These are phyloP conservation scores for Siniperca scherzeri DNA, from an alignment of 2,797 vertebrate species.

Conservation along the genomic window DNA sequence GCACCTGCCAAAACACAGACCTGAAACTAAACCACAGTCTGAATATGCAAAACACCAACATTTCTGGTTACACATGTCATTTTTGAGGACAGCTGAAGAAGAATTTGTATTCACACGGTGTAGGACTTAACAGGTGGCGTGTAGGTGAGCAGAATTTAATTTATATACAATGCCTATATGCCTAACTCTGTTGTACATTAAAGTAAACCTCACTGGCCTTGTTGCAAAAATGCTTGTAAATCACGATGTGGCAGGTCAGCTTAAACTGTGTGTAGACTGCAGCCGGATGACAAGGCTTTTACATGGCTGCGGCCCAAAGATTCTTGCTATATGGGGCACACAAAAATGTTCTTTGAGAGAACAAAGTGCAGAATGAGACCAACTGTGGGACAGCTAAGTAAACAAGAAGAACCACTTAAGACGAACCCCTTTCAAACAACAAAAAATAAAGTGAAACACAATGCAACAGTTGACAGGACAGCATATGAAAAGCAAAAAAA, in stretches of 20 bases:
- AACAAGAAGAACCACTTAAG: not conserved
- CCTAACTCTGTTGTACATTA: too few relatives aligned
- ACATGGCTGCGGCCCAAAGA: too few relatives aligned
- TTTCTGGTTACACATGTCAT: not conserved
- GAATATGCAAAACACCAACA: too few relatives aligned
- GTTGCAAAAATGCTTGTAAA: too few relatives aligned
- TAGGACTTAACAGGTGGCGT: not conserved
- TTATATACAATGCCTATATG: too few relatives aligned
- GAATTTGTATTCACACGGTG: not conserved
- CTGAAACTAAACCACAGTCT: not conserved
- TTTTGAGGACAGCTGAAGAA: not conserved
- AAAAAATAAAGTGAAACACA: not conserved
- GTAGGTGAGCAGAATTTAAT: not conserved
- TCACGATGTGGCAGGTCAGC: too few relatives aligned
- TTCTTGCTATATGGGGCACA: too few relatives aligned
- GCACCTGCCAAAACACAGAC: slow-evolving; percentile 61
- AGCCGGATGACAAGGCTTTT: too few relatives aligned
- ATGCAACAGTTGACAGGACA: not conserved
- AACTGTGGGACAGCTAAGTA: not conserved
- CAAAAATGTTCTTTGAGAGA: too few relatives aligned
- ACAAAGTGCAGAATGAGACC: slow-evolving; percentile 1
- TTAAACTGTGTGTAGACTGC: too few relatives aligned
- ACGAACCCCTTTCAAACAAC: not conserved
- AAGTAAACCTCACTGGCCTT: too few relatives aligned
- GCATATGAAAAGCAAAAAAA: not conserved